These are phyloP conservation scores for Aelia acuminata DNA, from an alignment of 2,888 invertebrate genomes.

Conservation along the genomic window DNA sequence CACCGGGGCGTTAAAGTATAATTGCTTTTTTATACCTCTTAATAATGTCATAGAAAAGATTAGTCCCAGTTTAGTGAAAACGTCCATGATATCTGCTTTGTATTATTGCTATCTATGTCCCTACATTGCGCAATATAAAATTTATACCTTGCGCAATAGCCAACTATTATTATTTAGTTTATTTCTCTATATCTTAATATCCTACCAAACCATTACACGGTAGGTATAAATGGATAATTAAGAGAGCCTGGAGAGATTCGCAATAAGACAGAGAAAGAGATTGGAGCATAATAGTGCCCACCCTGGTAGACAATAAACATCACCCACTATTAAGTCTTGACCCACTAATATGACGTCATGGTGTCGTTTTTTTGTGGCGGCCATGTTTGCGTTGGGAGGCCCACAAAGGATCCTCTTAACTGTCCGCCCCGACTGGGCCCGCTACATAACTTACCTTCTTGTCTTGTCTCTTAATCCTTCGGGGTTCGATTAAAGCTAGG, in stretches of 20 bases:
- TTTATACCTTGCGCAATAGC: too few species aligned
- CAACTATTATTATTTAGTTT: background rate
- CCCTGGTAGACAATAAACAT: constrained; percentile 20
- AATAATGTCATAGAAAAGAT: background rate
- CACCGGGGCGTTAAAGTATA: background rate
- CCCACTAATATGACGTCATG: constrained; percentile 18
- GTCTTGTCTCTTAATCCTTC: background rate
- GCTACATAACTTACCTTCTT: constrained; percentile 23
- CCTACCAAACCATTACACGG: background rate
- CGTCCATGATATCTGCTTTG: too few species aligned
- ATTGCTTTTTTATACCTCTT: background rate
- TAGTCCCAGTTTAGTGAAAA: background rate
- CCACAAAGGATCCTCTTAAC: constrained; percentile 19
- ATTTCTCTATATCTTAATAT: background rate
- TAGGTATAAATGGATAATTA: background rate
- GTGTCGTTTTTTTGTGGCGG: background rate
- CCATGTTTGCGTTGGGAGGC: background rate
- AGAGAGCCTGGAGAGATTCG: background rate
- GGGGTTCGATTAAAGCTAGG: background rate
- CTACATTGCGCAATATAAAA: too few species aligned
- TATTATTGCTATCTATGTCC: too few species aligned
- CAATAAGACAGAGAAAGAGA: background rate
- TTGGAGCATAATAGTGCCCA: background rate
- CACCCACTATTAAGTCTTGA: constrained; percentile 1
- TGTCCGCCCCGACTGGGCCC: background rate